phyloP scores from a whole-genome alignment of 2,113 vertebrate species.

The Raja brachyura region DNA sequence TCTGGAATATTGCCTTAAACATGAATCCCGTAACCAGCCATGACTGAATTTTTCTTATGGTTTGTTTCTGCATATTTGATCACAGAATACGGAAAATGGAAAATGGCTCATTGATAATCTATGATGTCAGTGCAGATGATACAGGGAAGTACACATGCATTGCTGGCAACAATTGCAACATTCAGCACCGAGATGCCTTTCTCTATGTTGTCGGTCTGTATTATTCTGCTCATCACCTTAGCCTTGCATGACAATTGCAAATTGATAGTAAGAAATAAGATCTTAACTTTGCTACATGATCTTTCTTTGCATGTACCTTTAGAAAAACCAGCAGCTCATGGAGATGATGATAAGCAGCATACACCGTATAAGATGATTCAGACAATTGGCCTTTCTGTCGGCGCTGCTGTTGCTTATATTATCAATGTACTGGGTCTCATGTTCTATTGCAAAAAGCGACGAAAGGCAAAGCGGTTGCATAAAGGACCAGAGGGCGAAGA shows the following conservation, averaged over 20 bases:
- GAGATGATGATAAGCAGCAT: conserved; percentile 52
- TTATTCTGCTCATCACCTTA: not conserved
- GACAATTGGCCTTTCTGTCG: conserved; percentile 90
- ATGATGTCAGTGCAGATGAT: conserved; percentile 76
- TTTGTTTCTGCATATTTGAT: conserved; percentile 3
- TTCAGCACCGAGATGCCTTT: conserved; percentile 74
- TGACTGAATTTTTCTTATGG: not conserved
- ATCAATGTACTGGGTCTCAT: conserved; percentile 93
- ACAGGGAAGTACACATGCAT: conserved; percentile 88
- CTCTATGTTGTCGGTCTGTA: conserved; percentile 87
- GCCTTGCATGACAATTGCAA: not conserved
- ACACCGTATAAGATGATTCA: conserved; percentile 98
- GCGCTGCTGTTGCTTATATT: conserved; percentile 91
- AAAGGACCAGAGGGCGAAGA: conserved; percentile 83
- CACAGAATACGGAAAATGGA: conserved; percentile 84
- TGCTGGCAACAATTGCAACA: conserved; percentile 91
- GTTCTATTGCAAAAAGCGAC: conserved; percentile 97
- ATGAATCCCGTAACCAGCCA: not conserved
- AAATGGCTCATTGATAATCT: conserved; percentile 85
- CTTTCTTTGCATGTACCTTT: not conserved
- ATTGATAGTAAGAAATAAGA: not conserved
- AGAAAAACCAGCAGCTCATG: conserved; percentile 69
- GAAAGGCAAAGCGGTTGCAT: conserved; percentile 79
- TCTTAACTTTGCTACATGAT: not conserved
- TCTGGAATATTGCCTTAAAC: not conserved